Percentiles rank a stretch among this genome's conserved stretches.
Evolutionary conservation across 2,888 invertebrate species (phyloP).

Genomic region (Mythimna albipuncta): DNA sequence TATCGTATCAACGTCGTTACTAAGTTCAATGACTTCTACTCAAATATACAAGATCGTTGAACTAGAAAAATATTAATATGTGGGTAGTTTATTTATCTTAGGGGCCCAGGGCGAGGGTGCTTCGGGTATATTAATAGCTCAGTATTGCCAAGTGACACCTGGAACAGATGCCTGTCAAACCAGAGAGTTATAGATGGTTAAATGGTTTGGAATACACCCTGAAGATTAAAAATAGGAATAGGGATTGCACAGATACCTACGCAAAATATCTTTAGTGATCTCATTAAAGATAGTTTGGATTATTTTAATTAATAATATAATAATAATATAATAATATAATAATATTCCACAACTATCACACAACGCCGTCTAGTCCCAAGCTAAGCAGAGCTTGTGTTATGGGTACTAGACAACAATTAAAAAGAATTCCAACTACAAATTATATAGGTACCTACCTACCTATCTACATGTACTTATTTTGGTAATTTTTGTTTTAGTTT

Average conservation of each 20-base stretch:
- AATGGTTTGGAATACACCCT: not conserved
- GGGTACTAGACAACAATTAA: no score
- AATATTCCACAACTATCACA: no score
- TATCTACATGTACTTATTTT: no score
- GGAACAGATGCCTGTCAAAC: slow-evolving; percentile 26
- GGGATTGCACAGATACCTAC: no score
- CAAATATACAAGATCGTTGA: slow-evolving; percentile 32
- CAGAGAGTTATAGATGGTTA: not conserved
- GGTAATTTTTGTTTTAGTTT: no score
- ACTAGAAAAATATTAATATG: slow-evolving; percentile 39
- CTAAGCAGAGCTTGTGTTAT: no score
- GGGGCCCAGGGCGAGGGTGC: slow-evolving; percentile 37
- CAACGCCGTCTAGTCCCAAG: no score
- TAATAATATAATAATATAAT: no score
- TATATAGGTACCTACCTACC: no score
- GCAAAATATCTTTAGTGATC: no score
- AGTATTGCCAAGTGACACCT: slow-evolving; percentile 43
- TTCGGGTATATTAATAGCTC: slow-evolving; percentile 26
- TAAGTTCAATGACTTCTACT: slow-evolving; percentile 38
- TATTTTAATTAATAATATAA: no score
- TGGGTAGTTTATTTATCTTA: slow-evolving; percentile 48
- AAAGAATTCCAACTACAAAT: no score
- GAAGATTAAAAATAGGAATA: not conserved
- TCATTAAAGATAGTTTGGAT: not conserved
- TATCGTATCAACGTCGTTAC: not conserved